Conservation (phyloP, 1,140 invertebrate species). For the Rhyzopertha dominica region DNA sequence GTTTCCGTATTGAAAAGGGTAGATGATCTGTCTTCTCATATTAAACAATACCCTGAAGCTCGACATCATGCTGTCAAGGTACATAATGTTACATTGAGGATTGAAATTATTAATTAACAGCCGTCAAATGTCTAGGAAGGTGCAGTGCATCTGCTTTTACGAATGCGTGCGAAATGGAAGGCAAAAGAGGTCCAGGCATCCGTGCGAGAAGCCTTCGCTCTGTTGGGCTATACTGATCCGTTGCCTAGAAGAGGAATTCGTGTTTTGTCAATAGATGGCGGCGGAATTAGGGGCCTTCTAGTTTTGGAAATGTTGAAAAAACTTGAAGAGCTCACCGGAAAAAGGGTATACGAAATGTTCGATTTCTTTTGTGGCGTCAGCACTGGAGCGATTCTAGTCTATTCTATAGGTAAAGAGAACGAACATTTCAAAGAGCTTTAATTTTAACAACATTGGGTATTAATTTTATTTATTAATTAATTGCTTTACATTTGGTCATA, state of each 20-base stretch:
- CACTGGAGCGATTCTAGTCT: conserved; percentile 75
- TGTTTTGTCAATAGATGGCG: conserved; percentile 85
- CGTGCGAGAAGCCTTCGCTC: conserved; percentile 60
- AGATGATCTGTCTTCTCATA: conserved; percentile 63
- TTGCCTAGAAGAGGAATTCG: conserved; percentile 68
- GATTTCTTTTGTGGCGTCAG: conserved; percentile 91
- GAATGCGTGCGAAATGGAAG: conserved; percentile 45
- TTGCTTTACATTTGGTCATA: no score
- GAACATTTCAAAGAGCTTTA: neutral
- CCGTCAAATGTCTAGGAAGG: conserved; percentile 52
- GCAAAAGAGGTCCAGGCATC: conserved; percentile 45
- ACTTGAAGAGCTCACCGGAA: conserved; percentile 68
- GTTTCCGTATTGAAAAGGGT: conserved; percentile 55
- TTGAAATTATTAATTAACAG: conserved; percentile 9
- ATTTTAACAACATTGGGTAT: neutral
- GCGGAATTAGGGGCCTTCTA: conserved; percentile 79
- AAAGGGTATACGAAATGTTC: conserved; percentile 66
- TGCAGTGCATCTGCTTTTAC: conserved; percentile 57
- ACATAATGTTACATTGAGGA: conserved; percentile 21
- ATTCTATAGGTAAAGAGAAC: conserved; percentile 53
- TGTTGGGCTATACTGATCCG: conserved; percentile 71
- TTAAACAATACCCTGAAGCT: conserved; percentile 67
- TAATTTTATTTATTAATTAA: conserved; percentile 1
- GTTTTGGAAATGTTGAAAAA: conserved; percentile 76
- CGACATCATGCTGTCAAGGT: conserved; percentile 67